A percentile compares a stretch with the other conserved stretches of the same genome.
These are phyloP conservation scores for Amazonetta brasiliensis DNA, from an alignment of 2,797 vertebrate genomes.

Conservation along the genomic window DNA sequence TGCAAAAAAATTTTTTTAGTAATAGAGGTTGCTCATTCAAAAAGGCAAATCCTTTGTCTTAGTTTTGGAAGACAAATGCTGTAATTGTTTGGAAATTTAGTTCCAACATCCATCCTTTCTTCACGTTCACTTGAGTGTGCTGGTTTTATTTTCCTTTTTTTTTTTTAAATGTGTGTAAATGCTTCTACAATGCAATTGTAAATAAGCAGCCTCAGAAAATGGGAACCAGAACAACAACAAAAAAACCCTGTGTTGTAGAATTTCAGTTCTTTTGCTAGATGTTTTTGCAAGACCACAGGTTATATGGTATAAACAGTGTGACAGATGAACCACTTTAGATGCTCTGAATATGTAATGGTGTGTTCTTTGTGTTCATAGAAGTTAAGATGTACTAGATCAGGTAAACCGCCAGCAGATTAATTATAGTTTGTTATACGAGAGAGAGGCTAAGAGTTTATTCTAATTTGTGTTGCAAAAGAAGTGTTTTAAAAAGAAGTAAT, in stretches of 20 bases:
- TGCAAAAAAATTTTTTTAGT: too few species aligned
- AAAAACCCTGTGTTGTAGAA: background rate
- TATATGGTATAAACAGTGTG: background rate
- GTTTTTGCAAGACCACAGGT: background rate
- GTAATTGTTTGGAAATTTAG: background rate
- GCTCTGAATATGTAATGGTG: background rate
- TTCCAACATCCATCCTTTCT: background rate
- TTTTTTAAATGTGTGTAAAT: background rate
- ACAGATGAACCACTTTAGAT: background rate
- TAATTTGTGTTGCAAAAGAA: background rate
- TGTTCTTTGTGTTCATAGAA: background rate
- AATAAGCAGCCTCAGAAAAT: background rate
- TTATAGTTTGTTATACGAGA: background rate
- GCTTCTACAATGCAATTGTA: background rate
- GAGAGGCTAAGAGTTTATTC: background rate
- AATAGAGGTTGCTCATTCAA: background rate
- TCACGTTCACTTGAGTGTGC: too few species aligned
- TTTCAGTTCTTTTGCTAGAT: background rate
- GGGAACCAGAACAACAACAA: background rate
- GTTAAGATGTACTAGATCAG: background rate
- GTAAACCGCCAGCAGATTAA: background rate
- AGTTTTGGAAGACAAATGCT: background rate
- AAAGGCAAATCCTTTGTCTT: background rate
- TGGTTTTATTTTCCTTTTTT: background rate
- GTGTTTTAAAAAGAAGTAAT: background rate